These are phyloP conservation scores for Sinocyclocheilus anshuiensis DNA, from an alignment of 2,113 vertebrate genomes.

Conservation along the genomic window DNA sequence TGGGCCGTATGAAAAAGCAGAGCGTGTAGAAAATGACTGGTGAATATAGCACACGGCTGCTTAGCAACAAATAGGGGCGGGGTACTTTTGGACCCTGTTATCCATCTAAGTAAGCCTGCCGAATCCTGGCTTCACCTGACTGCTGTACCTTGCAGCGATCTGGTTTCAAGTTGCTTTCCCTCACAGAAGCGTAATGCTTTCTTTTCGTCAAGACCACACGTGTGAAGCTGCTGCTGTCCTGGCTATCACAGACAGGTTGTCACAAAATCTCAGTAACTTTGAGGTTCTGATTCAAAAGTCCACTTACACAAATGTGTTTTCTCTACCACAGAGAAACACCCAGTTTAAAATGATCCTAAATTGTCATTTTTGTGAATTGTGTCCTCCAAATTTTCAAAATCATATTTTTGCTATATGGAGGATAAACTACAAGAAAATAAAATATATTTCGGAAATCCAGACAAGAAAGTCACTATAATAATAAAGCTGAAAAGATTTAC, in stretches of 20 bases:
- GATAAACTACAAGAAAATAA: neutral
- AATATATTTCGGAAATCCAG: neutral
- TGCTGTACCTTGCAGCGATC: constrained; percentile 11
- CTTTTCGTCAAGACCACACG: no score
- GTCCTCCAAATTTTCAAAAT: neutral
- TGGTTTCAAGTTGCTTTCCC: neutral
- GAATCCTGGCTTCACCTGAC: constrained; percentile 24
- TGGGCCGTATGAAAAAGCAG: constrained; percentile 15
- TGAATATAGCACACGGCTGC: constrained; percentile 18
- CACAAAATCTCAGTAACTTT: no score
- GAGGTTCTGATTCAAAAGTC: no score
- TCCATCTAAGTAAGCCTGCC: constrained; percentile 22
- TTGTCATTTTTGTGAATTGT: neutral
- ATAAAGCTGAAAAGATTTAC: no score
- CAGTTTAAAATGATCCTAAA: neutral
- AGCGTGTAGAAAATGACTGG: constrained; percentile 21
- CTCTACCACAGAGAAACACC: neutral
- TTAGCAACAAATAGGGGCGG: constrained; percentile 12
- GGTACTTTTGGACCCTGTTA: constrained; percentile 15
- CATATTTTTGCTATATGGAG: neutral
- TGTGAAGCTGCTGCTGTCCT: no score
- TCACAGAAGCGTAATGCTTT: neutral
- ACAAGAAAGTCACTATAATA: neutral
- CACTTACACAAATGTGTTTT: no score
- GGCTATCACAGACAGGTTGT: no score